Percentiles rank a stretch among this genome's conserved stretches.
These are phyloP conservation scores for Aegithalos caudatus DNA, from an alignment of 2,113 vertebrate genomes.

Conservation along the genomic window DNA sequence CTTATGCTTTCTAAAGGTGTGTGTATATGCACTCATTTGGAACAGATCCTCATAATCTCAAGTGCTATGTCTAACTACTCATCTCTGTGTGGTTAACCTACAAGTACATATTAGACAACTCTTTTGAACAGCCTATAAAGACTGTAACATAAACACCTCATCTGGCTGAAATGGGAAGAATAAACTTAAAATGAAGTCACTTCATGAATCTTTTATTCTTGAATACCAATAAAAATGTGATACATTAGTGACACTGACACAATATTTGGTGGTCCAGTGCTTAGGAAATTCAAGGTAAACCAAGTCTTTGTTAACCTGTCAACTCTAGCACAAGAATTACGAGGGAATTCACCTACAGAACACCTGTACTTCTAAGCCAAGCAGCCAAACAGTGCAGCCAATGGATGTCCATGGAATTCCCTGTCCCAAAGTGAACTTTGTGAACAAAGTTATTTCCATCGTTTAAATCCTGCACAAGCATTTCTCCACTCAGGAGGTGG, in stretches of 20 bases:
- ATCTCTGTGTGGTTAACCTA: not conserved
- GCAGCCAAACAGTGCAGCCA: not conserved
- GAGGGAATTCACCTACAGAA: not conserved
- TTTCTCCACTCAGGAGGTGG: not conserved
- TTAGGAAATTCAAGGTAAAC: not conserved
- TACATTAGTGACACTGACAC: not conserved
- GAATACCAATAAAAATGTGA: not conserved
- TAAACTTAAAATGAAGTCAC: not conserved
- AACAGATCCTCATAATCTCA: not conserved
- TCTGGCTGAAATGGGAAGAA: not conserved
- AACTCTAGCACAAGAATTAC: not conserved
- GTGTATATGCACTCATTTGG: not conserved
- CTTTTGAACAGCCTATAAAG: not conserved
- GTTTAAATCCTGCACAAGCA: not conserved
- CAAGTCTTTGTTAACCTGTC: not conserved
- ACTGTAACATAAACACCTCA: not conserved
- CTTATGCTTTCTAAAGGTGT: not conserved
- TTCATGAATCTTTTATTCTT: not conserved
- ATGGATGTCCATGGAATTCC: not conserved
- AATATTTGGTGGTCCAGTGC: not conserved
- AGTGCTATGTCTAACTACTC: not conserved
- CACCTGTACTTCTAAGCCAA: not conserved
- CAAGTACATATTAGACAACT: not conserved
- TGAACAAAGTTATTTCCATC: not conserved
- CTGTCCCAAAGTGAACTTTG: not conserved